These are phyloP conservation scores for Rhinogobius similis DNA, from an alignment of 2,113 vertebrate species.

Conservation along the genomic window DNA sequence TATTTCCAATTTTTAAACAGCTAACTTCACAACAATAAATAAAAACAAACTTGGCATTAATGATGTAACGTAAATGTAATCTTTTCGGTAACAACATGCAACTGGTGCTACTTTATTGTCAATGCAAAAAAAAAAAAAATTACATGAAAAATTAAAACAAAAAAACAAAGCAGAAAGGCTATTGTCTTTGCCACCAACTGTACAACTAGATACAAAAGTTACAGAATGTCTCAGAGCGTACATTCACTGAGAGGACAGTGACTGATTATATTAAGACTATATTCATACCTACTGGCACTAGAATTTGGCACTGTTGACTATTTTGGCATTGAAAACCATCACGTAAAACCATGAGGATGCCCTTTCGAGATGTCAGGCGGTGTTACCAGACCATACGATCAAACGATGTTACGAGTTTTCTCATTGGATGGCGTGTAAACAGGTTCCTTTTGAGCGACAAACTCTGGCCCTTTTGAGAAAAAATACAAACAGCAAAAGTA, in stretches of 20 bases:
- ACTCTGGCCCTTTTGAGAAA: conserved; percentile 70
- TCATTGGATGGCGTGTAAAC: conserved; percentile 69
- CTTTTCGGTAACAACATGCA: conserved; percentile 72
- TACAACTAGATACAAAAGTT: conserved; percentile 80
- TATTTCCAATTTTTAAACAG: conserved; percentile 69
- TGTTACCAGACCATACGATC: conserved; percentile 49
- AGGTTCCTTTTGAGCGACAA: conserved; percentile 60
- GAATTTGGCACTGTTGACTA: conserved; percentile 77
- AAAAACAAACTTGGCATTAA: conserved; percentile 64
- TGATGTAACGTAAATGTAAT: conserved; percentile 50
- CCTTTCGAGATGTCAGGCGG: conserved; percentile 64
- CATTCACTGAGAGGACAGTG: conserved; percentile 80
- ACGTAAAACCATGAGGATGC: conserved; percentile 65
- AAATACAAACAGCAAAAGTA: conserved; percentile 72
- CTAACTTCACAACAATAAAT: conserved; percentile 69
- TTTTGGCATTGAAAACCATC: conserved; percentile 77
- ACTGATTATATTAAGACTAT: conserved; percentile 75
- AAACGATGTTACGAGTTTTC: conserved; percentile 47
- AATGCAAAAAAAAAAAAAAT: conserved; percentile 61
- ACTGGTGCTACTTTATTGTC: conserved; percentile 72
- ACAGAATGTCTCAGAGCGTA: conserved; percentile 76
- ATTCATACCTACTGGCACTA: conserved; percentile 75
- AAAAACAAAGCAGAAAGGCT: conserved; percentile 61
- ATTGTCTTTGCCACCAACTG: conserved; percentile 76
- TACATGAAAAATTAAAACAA: conserved; percentile 61